Evolutionary conservation across 2,888 invertebrate species (phyloP).

Genomic region (Drosophila acutilabella): DNA sequence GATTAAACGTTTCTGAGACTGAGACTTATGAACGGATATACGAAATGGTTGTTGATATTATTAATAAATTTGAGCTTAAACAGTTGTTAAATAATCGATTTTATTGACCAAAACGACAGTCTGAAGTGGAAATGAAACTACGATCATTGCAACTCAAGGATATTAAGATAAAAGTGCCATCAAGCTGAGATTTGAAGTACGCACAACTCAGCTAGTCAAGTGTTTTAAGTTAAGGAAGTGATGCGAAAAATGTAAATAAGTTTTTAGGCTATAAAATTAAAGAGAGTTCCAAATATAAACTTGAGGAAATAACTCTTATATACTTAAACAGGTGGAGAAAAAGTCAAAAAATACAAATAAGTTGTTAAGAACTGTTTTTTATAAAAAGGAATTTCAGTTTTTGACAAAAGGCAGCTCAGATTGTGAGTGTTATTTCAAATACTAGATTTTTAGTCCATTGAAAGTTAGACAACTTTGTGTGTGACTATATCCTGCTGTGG

Average conservation of each 20-base stretch:
- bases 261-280: background rate
- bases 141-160: slow-evolving; percentile 55
- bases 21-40: background rate
- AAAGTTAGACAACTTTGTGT: background rate
- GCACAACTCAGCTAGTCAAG: slow-evolving; percentile 14
- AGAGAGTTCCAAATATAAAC: background rate
- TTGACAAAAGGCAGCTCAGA: no score
- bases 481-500: slow-evolving; percentile 47
- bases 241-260: background rate
- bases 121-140: slow-evolving; percentile 34
- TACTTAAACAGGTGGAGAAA: no score
- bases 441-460: background rate
- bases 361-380: no score
- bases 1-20: slow-evolving; percentile 55
- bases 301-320: no score
- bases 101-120: slow-evolving; percentile 60
- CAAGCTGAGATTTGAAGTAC: slow-evolving; percentile 2
- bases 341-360: no score
- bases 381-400: no score
- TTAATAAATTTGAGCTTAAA: slow-evolving; percentile 82
- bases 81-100: slow-evolving; percentile 78
- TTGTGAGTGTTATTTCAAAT: no score
- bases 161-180: slow-evolving; percentile 12
- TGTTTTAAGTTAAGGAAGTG: slow-evolving; percentile 3
- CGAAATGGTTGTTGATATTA: slow-evolving; percentile 79